Evolutionary conservation across 2,888 invertebrate genomes (phyloP).

Genomic region (Acrocera orbiculus): DNA sequence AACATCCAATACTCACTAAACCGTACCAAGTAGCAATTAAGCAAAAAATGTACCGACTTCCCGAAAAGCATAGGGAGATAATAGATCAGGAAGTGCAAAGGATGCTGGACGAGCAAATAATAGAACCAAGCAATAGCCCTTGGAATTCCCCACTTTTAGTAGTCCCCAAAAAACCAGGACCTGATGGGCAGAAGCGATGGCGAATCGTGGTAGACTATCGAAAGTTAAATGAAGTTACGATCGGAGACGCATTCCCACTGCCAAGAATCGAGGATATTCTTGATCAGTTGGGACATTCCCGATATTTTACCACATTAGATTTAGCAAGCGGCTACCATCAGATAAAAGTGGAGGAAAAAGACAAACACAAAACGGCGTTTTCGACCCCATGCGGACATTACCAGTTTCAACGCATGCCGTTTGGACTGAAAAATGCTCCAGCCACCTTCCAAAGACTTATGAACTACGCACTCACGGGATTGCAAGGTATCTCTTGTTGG

Average conservation of each 20-base stretch:
- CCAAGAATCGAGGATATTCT: no score
- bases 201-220: conserved; percentile 14
- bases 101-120: neutral
- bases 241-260: conserved; percentile 7
- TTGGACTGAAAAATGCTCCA: no score
- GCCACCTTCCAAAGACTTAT: no score
- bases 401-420: no score
- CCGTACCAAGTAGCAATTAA: neutral
- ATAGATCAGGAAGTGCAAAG: neutral
- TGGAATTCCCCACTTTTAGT: conserved; percentile 14
- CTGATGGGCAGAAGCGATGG: conserved; percentile 15
- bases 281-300: neutral
- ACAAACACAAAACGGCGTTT: no score
- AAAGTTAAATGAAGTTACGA: conserved; percentile 13
- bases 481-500: no score
- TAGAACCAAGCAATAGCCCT: conserved; percentile 4
- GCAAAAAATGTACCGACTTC: conserved; percentile 1
- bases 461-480: no score
- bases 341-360: no score
- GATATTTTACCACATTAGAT: neutral
- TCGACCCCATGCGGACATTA: no score
- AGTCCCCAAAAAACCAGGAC: conserved; percentile 14
- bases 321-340: no score
- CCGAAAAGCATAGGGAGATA: conserved; percentile 1
- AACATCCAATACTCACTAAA: no score